These are phyloP conservation scores for Triplophysa rosa DNA, from an alignment of 2,113 vertebrate species.

Conservation along the genomic window DNA sequence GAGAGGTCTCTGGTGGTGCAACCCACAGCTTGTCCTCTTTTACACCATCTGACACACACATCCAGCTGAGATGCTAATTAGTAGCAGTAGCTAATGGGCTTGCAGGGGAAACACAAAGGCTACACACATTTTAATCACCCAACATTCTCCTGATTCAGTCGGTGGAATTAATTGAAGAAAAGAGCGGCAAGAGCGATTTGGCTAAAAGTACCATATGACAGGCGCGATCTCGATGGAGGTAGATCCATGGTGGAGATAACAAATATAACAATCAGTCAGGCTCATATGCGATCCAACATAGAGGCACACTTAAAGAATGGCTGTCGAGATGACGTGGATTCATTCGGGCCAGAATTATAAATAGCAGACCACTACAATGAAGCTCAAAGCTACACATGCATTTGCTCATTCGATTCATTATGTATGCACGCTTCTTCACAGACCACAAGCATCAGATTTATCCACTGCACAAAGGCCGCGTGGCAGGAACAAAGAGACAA, in stretches of 20 bases:
- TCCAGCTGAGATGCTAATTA: slow-evolving; percentile 57
- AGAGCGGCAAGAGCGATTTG: slow-evolving; percentile 6
- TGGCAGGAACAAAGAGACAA: slow-evolving; percentile 11
- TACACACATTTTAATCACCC: slow-evolving; percentile 57
- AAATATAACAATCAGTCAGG: background rate
- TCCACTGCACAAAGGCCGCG: background rate
- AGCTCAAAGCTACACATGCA: background rate
- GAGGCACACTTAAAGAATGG: background rate
- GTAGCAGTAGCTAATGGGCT: slow-evolving; percentile 50
- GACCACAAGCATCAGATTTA: slow-evolving; percentile 12
- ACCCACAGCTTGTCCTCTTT: slow-evolving; percentile 50
- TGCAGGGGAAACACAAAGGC: slow-evolving; percentile 51
- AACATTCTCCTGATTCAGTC: slow-evolving; percentile 49
- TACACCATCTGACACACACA: slow-evolving; percentile 53
- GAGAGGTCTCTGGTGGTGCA: slow-evolving; percentile 26
- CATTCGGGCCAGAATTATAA: slow-evolving; percentile 4
- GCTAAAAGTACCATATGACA: background rate
- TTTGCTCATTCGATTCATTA: background rate
- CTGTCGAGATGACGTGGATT: slow-evolving; percentile 13
- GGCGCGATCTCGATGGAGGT: background rate
- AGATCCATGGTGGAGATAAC: background rate
- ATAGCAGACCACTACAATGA: background rate
- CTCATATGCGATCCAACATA: slow-evolving; percentile 6
- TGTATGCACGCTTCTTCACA: background rate
- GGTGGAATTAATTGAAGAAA: slow-evolving; percentile 46